A percentile compares a stretch with the other conserved stretches of the same genome.
Conservation (phyloP, 35 echinoderm and acorn worm genomes). For the Ophiothrix spiculata region DNA sequence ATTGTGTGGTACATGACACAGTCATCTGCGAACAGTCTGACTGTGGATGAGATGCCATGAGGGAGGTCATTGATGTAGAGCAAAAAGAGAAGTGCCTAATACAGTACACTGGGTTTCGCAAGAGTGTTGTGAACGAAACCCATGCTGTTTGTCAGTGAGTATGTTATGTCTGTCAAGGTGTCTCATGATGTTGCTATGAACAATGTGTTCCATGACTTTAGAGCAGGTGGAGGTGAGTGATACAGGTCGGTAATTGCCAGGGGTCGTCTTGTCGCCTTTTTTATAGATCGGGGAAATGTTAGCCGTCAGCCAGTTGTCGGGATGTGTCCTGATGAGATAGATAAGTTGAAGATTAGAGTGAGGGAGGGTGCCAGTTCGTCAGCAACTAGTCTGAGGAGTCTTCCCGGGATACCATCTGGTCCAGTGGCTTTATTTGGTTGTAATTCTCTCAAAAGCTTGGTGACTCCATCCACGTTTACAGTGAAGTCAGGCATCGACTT, state of each 20-base stretch:
- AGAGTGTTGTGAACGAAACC: background rate
- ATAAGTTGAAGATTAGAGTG: background rate
- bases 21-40: no score
- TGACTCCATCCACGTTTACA: background rate
- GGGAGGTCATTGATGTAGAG: no score
- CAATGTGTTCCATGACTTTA: constrained; percentile 18
- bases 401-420: constrained; percentile 20
- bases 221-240: background rate
- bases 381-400: background rate
- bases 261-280: constrained; percentile 5
- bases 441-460: background rate
- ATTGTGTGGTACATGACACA: no score
- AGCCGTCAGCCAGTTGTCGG: background rate
- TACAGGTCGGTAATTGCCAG: background rate
- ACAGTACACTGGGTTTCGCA: no score
- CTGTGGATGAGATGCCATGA: no score
- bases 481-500: background rate
- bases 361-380: constrained; percentile 1
- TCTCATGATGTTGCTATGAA: background rate
- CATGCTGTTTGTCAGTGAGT: background rate
- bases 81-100: no score
- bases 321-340: background rate
- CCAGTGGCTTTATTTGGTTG: constrained; percentile 18
- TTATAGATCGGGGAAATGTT: constrained; percentile 10
- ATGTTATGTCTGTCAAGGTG: background rate